These are phyloP conservation scores for Ennomos quercinarius DNA, from an alignment of 2,888 invertebrate genomes.

Conservation along the genomic window DNA sequence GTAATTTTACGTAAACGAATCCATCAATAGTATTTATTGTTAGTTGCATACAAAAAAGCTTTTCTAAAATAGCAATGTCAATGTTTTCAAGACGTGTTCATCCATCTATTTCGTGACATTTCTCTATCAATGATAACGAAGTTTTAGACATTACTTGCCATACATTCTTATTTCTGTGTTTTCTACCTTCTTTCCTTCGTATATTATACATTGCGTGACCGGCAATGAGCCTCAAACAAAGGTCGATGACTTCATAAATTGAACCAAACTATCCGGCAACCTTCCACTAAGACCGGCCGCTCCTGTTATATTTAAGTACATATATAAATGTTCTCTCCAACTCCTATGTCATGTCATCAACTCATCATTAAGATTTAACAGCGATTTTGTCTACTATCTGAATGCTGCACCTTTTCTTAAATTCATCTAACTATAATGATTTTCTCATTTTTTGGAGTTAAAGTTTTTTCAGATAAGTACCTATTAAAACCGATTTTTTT, in stretches of 20 bases:
- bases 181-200: too few relatives aligned
- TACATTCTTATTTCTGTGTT: slow-evolving; percentile 6
- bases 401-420: too few relatives aligned
- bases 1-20: too few relatives aligned
- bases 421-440: too few relatives aligned
- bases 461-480: too few relatives aligned
- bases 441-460: too few relatives aligned
- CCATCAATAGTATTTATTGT: too few relatives aligned
- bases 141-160: slow-evolving; percentile 22
- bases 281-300: slow-evolving; percentile 2
- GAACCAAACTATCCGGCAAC: slow-evolving; percentile 1
- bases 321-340: background rate
- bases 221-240: slow-evolving; percentile 27
- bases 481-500: too few relatives aligned
- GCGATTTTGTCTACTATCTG: too few relatives aligned
- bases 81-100: slow-evolving; percentile 2
- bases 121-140: slow-evolving; percentile 12
- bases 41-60: too few relatives aligned
- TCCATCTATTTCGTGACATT: slow-evolving; percentile 19
- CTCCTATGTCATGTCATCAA: background rate
- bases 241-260: slow-evolving; percentile 28
- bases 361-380: background rate
- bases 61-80: background rate
- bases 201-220: slow-evolving; percentile 21
- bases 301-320: slow-evolving; percentile 2